Evolutionary conservation across 2,113 vertebrate species (phyloP).

Genomic region (Myxocyprinus asiaticus): DNA sequence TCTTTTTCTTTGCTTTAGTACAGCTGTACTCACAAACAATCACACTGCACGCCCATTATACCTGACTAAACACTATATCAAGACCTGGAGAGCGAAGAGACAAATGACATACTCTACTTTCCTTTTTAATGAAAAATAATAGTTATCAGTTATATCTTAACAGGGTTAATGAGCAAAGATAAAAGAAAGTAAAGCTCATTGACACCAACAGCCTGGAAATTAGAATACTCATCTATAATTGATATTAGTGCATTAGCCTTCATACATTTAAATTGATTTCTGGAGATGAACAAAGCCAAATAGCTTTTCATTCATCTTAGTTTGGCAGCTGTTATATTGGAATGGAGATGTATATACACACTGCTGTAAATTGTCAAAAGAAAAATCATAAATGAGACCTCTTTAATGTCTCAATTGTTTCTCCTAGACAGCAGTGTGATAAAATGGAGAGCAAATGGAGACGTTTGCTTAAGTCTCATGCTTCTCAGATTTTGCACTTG

Average conservation of each 20-base stretch:
- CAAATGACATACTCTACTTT: slow-evolving; percentile 53
- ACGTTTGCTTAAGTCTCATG: not conserved
- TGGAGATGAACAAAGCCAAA: slow-evolving; percentile 25
- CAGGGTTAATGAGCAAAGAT: slow-evolving; percentile 51
- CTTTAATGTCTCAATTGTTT: not conserved
- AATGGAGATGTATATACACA: not conserved
- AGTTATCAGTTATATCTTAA: slow-evolving; percentile 39
- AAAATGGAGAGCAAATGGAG: not conserved
- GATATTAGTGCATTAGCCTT: slow-evolving; percentile 53
- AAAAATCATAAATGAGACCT: not conserved
- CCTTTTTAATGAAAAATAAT: slow-evolving; percentile 56
- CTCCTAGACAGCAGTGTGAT: not conserved
- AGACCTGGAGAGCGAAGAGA: slow-evolving; percentile 39
- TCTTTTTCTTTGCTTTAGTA: slow-evolving; percentile 1
- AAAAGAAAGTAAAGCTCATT: slow-evolving; percentile 45
- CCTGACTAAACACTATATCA: slow-evolving; percentile 50
- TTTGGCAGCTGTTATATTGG: slow-evolving; percentile 11
- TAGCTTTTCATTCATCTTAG: slow-evolving; percentile 8
- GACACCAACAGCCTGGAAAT: slow-evolving; percentile 47
- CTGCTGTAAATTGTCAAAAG: not conserved
- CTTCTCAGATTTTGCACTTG: slow-evolving; percentile 33
- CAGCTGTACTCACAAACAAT: slow-evolving; percentile 19
- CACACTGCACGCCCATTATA: slow-evolving; percentile 26
- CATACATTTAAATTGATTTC: slow-evolving; percentile 45
- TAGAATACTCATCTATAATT: slow-evolving; percentile 51